These are phyloP conservation scores for Penaeus chinensis DNA, from an alignment of 1,140 invertebrate genomes.

Conservation along the genomic window DNA sequence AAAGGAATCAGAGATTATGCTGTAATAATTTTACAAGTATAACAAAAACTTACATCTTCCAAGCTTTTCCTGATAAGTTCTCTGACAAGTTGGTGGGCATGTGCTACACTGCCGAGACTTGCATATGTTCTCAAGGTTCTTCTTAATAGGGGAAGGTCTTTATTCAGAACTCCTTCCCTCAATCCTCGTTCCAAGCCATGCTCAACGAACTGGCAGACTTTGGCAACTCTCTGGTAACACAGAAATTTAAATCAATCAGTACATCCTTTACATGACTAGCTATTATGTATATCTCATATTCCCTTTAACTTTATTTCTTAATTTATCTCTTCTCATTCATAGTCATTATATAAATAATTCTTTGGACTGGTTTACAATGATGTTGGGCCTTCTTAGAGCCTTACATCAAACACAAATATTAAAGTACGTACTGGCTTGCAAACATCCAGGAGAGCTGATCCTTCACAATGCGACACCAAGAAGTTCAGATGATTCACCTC, in stretches of 20 bases:
- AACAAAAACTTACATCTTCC: conserved; percentile 39
- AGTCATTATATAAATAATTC: neutral
- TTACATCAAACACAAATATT: neutral
- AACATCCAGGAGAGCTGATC: conserved; percentile 67
- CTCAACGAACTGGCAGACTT: conserved; percentile 55
- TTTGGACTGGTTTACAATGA: neutral
- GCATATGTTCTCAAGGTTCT: conserved; percentile 63
- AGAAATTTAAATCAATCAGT: conserved; percentile 16
- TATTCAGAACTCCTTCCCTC: conserved; percentile 53
- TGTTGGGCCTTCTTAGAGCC: neutral
- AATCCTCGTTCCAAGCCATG: conserved; percentile 60
- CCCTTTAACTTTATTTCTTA: too few relatives aligned
- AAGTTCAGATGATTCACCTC: conserved; percentile 84
- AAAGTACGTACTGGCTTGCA: conserved; percentile 53
- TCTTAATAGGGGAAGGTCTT: conserved; percentile 49
- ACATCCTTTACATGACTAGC: neutral
- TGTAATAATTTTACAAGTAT: neutral
- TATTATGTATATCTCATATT: neutral
- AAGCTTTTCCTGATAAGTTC: conserved; percentile 41
- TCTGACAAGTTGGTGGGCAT: conserved; percentile 52
- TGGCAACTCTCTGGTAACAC: conserved; percentile 47
- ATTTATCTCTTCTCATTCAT: neutral
- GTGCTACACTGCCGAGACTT: conserved; percentile 38
- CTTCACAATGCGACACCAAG: conserved; percentile 77
- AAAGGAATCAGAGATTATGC: neutral